Evolutionary conservation across 2,113 vertebrate species (phyloP).

Genomic region (Gallinago media): DNA sequence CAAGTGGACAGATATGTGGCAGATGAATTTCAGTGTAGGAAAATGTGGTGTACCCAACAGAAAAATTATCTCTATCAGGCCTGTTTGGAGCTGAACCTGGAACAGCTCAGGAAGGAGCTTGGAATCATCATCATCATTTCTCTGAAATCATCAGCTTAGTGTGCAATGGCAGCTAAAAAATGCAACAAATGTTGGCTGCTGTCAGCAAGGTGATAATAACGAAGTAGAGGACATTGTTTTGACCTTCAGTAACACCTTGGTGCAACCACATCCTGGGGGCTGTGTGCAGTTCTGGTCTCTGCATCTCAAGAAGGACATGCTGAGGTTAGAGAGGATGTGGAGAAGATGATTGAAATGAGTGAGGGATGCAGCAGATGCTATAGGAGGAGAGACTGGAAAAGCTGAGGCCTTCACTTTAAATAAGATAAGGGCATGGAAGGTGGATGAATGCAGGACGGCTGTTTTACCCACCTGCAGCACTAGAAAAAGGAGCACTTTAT

Average conservation of each 20-base stretch:
- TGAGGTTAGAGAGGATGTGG: neutral
- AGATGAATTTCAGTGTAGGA: neutral
- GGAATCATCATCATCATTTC: neutral
- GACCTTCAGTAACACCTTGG: rapidly evolving
- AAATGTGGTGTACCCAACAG: neutral
- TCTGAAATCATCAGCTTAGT: neutral
- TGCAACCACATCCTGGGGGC: rapidly evolving
- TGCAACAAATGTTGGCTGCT: neutral
- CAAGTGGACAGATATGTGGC: neutral
- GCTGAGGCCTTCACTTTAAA: neutral
- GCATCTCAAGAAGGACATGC: neutral
- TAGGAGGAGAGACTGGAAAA: neutral
- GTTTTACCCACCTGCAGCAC: neutral
- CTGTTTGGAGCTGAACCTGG: neutral
- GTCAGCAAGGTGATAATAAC: neutral
- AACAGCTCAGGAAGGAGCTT: neutral
- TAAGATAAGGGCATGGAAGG: neutral
- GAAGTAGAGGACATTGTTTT: neutral
- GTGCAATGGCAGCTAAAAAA: neutral
- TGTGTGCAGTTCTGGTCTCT: neutral
- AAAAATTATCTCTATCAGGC: neutral
- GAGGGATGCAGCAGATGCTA: neutral
- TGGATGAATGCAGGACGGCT: neutral
- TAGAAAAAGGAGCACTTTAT: neutral
- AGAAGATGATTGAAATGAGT: neutral